Conservation (phyloP, 1,140 invertebrate species). For the Steinernema feltiae region DNA sequence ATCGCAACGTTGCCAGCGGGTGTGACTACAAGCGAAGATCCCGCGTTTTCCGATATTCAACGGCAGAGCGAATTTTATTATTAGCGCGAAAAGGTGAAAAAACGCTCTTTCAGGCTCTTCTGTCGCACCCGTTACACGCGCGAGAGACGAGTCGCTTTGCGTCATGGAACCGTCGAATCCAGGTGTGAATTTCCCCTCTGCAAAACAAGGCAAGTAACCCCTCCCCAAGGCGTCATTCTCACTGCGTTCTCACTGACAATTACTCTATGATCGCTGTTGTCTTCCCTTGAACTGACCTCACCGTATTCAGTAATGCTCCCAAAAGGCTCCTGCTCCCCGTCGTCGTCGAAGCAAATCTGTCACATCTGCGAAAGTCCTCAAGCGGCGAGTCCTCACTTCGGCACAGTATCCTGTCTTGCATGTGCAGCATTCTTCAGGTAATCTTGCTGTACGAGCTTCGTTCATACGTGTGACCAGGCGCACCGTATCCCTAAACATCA, state of each 20-base stretch:
- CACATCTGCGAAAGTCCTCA: slow-evolving; percentile 27
- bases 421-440: slow-evolving; percentile 35
- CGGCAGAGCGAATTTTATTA: no score
- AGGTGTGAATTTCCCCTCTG: not conserved
- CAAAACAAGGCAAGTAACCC: not conserved
- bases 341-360: slow-evolving; percentile 13
- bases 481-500: slow-evolving; percentile 18
- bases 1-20: no score
- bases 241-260: no score
- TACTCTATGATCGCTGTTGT: not conserved
- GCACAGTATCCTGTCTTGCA: slow-evolving; percentile 28
- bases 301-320: not conserved
- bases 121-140: not conserved
- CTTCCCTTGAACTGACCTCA: not conserved
- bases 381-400: slow-evolving; percentile 25
- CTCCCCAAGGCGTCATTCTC: no score
- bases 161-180: not conserved
- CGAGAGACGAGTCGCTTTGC: no score
- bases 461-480: not conserved
- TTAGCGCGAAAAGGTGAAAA: no score
- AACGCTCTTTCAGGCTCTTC: not conserved
- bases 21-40: no score
- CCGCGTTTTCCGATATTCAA: no score
- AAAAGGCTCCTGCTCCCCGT: not conserved
- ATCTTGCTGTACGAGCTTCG: no score